Base-by-base conservation (phyloP, 2,888 invertebrate genomes). In the Phlogophora meticulosa region DNA sequence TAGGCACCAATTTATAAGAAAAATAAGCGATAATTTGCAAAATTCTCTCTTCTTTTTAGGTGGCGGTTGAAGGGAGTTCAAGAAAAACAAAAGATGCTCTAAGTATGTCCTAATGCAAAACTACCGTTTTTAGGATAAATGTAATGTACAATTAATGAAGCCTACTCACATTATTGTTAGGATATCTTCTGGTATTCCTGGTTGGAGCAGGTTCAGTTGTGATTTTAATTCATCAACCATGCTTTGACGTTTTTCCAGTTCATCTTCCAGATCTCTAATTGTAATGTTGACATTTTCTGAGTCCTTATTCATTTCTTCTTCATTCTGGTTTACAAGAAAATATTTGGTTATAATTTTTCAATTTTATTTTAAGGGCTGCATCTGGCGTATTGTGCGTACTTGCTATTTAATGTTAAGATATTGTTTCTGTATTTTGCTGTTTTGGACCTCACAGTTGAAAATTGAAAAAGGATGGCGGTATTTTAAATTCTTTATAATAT, bases 171-270 rank as follows among this genome's bases (percentile, higher is more conserved):
- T 65, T 49, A 85, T 83, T 15, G 62, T 66, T 4, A 90, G 83
- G n/a, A 93, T 59, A 52, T 92, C 79, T 51, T 88, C 89, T 2
- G 92, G 90, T 9, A 93, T 73, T 7, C 78, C 68, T 1, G 88
- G 81, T 13, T 70, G 59, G 22, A 91, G 66, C 9, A 59, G 62
- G 9, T 84, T 82, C 5, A 89, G 75, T 61, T 86, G 73, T 32
- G 62, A 60, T 58, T 83, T 87, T 61, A 92, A 57, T 63, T 87
- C 84, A 55, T 85, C 81, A 40, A 89, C 84, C 40, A 80, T 66
- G n/a, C 59, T 67, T 72, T 86, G 83, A 24, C 85, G 83, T n/a
- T 81, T 83, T 40, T 64, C 69, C 59, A 84, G 70, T 72, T 88
- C 87, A 2, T 64, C 73, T 74, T 87, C 80, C 1, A 89, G 79